phyloP scores from a whole-genome alignment of 2,797 vertebrate species.

The Gymnoscopelus microlampas region DNA sequence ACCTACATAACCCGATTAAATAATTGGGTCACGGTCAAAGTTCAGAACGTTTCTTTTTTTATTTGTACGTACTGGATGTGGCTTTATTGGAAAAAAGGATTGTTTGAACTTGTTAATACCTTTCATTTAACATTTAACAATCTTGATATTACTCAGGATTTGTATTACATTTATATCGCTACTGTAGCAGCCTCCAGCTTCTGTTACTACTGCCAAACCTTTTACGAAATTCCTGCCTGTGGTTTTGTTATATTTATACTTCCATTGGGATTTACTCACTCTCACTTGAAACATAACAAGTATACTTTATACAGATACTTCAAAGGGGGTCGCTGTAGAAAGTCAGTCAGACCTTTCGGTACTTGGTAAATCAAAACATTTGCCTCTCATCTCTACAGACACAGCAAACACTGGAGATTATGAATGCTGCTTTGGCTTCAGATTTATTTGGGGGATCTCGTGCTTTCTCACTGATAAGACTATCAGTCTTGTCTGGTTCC shows the following conservation, averaged over 20 bases:
- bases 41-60: too few species aligned
- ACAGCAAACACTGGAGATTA: slow-evolving; percentile 58
- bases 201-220: too few species aligned
- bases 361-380: slow-evolving; percentile 32
- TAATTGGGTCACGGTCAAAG: too few species aligned
- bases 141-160: too few species aligned
- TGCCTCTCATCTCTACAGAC: slow-evolving; percentile 55
- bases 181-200: too few species aligned
- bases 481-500: slow-evolving; percentile 47
- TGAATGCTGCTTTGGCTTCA: slow-evolving; percentile 30
- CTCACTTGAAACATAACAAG: slow-evolving; percentile 31
- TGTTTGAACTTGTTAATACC: too few species aligned
- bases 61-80: too few species aligned
- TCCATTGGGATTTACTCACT: neutral
- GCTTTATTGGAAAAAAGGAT: too few species aligned
- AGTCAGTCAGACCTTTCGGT: slow-evolving; percentile 11
- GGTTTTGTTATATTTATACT: neutral
- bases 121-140: too few species aligned
- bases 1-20: too few species aligned
- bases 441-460: slow-evolving; percentile 55
- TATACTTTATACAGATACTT: slow-evolving; percentile 17
- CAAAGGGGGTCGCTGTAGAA: neutral
- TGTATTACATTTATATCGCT: too few species aligned
- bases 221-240: neutral
- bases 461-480: slow-evolving; percentile 59